Conservation (phyloP, 2,797 vertebrate species). For the Lycodopsis pacificus region DNA sequence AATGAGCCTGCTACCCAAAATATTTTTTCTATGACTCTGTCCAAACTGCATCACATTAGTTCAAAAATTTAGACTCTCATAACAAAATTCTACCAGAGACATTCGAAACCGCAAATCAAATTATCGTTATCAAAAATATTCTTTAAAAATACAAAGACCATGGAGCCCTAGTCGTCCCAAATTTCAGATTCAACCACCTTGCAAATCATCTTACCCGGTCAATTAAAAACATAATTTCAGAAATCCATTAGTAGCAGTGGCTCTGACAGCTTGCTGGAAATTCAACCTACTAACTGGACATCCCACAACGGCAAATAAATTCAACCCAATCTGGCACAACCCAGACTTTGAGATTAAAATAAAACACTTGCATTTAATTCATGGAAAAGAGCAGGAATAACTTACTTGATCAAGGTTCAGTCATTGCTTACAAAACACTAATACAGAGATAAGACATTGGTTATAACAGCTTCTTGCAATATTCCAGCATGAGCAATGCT, state of each 20-base stretch:
- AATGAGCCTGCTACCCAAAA: too few relatives aligned
- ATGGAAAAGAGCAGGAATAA: neutral
- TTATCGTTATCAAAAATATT: too few relatives aligned
- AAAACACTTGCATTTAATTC: neutral
- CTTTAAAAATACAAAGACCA: too few relatives aligned
- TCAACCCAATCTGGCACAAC: neutral
- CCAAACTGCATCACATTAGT: too few relatives aligned
- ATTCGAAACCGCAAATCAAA: too few relatives aligned
- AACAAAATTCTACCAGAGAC: too few relatives aligned
- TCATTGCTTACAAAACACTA: neutral
- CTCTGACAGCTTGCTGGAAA: neutral
- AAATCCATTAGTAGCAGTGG: neutral
- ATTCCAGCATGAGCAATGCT: neutral
- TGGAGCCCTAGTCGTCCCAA: too few relatives aligned
- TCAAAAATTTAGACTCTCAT: too few relatives aligned
- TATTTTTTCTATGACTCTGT: too few relatives aligned
- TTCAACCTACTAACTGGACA: neutral
- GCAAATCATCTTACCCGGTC: too few relatives aligned
- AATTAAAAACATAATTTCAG: neutral
- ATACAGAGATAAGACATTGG: neutral
- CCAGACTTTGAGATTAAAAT: neutral
- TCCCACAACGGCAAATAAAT: neutral
- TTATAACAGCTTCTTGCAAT: neutral
- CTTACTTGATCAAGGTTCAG: neutral
- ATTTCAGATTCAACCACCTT: too few relatives aligned